Conservation (phyloP, 2,113 vertebrate species). For the Tylochromis polylepis region DNA sequence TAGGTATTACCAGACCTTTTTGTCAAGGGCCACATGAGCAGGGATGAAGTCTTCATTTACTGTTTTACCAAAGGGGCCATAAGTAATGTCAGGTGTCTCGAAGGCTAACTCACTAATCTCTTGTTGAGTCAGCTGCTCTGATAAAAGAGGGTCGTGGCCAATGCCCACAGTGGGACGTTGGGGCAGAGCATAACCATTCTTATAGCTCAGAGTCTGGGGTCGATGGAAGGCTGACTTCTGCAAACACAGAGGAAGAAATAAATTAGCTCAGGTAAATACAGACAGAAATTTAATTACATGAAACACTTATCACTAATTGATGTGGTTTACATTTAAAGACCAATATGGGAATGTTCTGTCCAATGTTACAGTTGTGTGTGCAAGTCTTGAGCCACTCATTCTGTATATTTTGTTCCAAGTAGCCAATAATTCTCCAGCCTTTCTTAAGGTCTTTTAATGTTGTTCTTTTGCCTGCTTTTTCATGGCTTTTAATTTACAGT, state of each 20-base stretch:
- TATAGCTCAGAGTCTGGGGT: slow-evolving; percentile 82
- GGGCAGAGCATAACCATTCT: slow-evolving; percentile 79
- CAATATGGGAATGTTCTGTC: not conserved
- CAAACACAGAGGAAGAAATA: slow-evolving; percentile 1
- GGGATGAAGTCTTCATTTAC: slow-evolving; percentile 75
- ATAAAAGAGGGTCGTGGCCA: slow-evolving; percentile 74
- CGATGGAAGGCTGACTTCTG: slow-evolving; percentile 88
- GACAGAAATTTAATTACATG: not conserved
- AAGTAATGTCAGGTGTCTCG: slow-evolving; percentile 59
- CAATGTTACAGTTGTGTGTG: not conserved
- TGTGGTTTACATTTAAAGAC: not conserved
- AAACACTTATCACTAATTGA: not conserved
- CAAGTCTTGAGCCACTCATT: not conserved
- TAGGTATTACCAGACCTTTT: slow-evolving; percentile 79
- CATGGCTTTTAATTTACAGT: not conserved
- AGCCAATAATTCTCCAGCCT: not conserved
- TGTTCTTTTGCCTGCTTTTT: not conserved
- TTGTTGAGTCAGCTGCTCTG: slow-evolving; percentile 75
- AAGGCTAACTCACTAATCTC: slow-evolving; percentile 72
- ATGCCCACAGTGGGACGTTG: slow-evolving; percentile 76
- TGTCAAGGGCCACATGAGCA: slow-evolving; percentile 85
- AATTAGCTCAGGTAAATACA: not conserved
- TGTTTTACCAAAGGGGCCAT: slow-evolving; percentile 52
- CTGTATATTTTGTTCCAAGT: not conserved
- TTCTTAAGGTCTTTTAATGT: not conserved